These are phyloP conservation scores for Rhyacophila brunnea DNA, from an alignment of 1,140 invertebrate genomes.

Conservation along the genomic window DNA sequence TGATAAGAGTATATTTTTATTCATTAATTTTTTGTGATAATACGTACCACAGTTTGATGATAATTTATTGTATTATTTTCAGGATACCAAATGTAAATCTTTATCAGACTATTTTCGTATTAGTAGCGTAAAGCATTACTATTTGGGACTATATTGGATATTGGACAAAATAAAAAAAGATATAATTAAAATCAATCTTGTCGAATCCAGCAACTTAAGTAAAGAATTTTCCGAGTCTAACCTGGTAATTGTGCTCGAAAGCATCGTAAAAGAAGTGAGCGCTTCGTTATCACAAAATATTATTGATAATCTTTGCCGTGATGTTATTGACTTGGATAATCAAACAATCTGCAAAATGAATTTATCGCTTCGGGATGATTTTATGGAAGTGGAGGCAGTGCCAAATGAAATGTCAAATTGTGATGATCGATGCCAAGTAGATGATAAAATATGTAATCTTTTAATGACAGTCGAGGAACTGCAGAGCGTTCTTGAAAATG, in stretches of 20 bases:
- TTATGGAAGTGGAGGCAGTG: background rate
- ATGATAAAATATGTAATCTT: background rate
- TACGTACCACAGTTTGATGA: no score
- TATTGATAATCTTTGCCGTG: no score
- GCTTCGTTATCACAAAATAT: no score
- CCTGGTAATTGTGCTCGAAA: background rate
- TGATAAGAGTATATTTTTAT: no score
- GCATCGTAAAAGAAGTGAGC: background rate
- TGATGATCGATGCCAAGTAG: background rate
- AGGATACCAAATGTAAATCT: slow-evolving; percentile 5
- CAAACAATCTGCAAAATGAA: background rate
- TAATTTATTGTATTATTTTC: slow-evolving; percentile 7
- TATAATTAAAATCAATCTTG: slow-evolving; percentile 11
- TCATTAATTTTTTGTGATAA: no score
- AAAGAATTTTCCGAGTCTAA: slow-evolving; percentile 1
- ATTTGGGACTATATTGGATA: slow-evolving; percentile 10
- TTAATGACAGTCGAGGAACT: slow-evolving; percentile 10
- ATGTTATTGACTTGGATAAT: background rate
- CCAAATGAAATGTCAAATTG: slow-evolving; percentile 3
- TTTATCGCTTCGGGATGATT: background rate
- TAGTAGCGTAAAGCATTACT: slow-evolving; percentile 14
- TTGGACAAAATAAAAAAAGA: slow-evolving; percentile 14
- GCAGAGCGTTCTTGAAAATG: slow-evolving; percentile 13
- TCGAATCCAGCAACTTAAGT: slow-evolving; percentile 1
- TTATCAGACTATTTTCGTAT: slow-evolving; percentile 10